Percentiles rank a stretch among this genome's conserved stretches.
These are phyloP conservation scores for Catonia carolina DNA, from an alignment of 2,888 invertebrate species.

Conservation along the genomic window DNA sequence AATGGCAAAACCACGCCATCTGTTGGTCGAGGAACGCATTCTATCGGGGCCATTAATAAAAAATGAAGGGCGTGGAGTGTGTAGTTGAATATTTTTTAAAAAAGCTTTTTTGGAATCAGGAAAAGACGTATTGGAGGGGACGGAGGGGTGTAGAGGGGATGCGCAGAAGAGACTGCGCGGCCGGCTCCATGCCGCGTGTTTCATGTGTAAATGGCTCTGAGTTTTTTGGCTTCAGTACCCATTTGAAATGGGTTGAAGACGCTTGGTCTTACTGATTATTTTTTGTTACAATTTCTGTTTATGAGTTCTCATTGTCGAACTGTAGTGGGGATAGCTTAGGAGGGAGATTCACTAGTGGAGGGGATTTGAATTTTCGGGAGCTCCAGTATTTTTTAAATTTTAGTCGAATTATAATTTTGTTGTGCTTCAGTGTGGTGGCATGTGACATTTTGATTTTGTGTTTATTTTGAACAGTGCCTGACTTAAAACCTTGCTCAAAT, in stretches of 20 bases:
- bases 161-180: slow-evolving; percentile 25
- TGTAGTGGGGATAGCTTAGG: slow-evolving; percentile 22
- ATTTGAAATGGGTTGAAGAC: slow-evolving; percentile 28
- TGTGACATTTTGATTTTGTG: slow-evolving; percentile 17
- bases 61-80: slow-evolving; percentile 20
- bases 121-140: slow-evolving; percentile 15
- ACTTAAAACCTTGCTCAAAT: not conserved
- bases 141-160: slow-evolving; percentile 15
- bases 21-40: slow-evolving; percentile 16
- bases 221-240: slow-evolving; percentile 29
- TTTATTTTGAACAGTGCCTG: slow-evolving; percentile 11
- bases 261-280: slow-evolving; percentile 24
- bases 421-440: slow-evolving; percentile 8
- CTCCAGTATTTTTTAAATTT: slow-evolving; percentile 24
- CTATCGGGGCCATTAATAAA: slow-evolving; percentile 19
- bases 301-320: slow-evolving; percentile 24
- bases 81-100: slow-evolving; percentile 16
- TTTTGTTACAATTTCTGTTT: slow-evolving; percentile 28
- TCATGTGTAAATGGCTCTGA: slow-evolving; percentile 25
- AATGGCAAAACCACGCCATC: slow-evolving; percentile 16
- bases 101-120: slow-evolving; percentile 22
- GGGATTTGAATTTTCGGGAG: slow-evolving; percentile 22
- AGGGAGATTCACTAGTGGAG: slow-evolving; percentile 17
- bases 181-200: slow-evolving; percentile 11
- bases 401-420: slow-evolving; percentile 21